Evolutionary conservation across 2,113 vertebrate genomes (phyloP).

Genomic region (Eubucco bourcierii): DNA sequence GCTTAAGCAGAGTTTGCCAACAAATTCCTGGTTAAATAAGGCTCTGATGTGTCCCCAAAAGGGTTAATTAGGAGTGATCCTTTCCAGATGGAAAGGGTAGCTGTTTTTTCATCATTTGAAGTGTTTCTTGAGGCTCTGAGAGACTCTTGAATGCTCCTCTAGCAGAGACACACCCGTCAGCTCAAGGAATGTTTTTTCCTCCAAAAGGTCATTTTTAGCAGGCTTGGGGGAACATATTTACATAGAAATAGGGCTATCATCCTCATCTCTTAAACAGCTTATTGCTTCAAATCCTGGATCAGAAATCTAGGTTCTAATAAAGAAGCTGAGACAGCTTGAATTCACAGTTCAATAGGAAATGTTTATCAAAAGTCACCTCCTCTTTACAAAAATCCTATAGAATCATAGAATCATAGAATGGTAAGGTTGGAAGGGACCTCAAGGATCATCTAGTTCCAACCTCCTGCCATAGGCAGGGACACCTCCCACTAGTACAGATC

Average conservation of each 20-base stretch:
- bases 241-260: not conserved
- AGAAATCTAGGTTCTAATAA: not conserved
- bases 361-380: not conserved
- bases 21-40: not conserved
- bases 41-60: not conserved
- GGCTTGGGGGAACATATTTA: not conserved
- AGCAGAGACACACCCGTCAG: rapidly evolving
- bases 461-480: too few relatives aligned
- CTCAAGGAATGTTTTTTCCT: not conserved
- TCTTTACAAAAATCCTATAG: not conserved
- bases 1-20: not conserved
- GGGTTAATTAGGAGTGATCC: not conserved
- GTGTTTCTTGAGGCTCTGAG: not conserved
- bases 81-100: not conserved
- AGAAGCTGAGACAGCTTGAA: not conserved
- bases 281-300: not conserved
- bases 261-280: not conserved
- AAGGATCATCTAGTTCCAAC: too few relatives aligned
- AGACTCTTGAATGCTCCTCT: not conserved
- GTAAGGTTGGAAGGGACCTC: too few relatives aligned
- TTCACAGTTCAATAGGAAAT: not conserved
- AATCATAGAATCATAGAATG: too few relatives aligned
- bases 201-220: not conserved
- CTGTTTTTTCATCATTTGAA: not conserved
- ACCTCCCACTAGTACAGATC: too few relatives aligned